phyloP scores from a whole-genome alignment of 2,113 vertebrate species.

The Cacatua alba region DNA sequence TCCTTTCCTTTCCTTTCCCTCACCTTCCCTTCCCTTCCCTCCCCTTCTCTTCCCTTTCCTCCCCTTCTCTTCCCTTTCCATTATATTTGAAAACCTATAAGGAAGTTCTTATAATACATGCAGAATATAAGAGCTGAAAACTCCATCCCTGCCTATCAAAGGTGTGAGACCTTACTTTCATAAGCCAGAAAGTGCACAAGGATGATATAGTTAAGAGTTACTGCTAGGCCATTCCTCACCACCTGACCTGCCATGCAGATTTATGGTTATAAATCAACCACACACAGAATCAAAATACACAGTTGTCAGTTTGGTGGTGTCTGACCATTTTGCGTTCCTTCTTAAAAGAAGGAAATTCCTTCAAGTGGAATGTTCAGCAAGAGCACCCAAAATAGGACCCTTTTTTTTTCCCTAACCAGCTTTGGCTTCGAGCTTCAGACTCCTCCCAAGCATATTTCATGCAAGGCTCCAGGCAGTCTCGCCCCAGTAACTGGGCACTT shows the following conservation, averaged over 20 bases:
- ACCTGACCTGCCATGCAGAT: not conserved
- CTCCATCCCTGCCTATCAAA: not conserved
- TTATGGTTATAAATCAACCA: not conserved
- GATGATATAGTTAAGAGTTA: not conserved
- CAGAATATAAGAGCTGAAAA: not conserved
- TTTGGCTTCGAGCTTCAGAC: not conserved
- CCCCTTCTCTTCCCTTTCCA: too few relatives aligned
- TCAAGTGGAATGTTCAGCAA: slow-evolving; percentile 44
- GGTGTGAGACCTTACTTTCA: not conserved
- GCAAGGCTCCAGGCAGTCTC: slow-evolving; percentile 57
- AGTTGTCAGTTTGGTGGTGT: slow-evolving; percentile 3
- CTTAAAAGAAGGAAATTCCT: slow-evolving; percentile 42
- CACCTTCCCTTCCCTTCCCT: too few relatives aligned
- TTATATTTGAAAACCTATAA: not conserved
- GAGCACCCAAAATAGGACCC: slow-evolving; percentile 46
- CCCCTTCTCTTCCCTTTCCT: not conserved
- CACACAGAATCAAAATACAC: not conserved
- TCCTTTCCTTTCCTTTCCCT: too few relatives aligned
- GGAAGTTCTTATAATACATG: not conserved
- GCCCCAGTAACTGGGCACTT: not conserved
- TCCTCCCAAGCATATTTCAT: slow-evolving; percentile 49
- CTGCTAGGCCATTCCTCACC: not conserved
- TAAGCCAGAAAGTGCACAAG: not conserved
- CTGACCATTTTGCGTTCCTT: not conserved
- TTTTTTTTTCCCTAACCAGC: not conserved